Evolutionary conservation across 2,797 vertebrate genomes (phyloP).

Genomic region (Sparidentex hasta): DNA sequence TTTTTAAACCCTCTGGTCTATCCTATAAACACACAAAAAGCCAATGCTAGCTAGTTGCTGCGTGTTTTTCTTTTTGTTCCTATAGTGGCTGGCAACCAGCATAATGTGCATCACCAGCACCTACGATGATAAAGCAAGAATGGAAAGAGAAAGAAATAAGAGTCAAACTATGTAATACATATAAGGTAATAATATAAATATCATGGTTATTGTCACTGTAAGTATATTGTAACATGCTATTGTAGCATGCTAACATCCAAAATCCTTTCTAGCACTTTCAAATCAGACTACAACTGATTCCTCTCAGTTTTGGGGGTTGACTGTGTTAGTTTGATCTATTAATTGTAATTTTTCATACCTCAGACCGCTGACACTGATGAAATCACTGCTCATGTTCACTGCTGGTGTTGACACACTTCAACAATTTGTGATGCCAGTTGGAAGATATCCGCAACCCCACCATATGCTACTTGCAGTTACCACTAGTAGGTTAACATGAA

Average conservation of each 20-base stretch:
- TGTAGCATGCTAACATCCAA: not conserved
- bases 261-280: not conserved
- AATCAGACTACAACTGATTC: not conserved
- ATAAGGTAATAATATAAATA: too few relatives aligned
- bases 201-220: too few relatives aligned
- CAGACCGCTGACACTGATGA: not conserved
- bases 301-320: not conserved
- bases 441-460: conserved; percentile 17
- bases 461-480: conserved; percentile 49
- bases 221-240: too few relatives aligned
- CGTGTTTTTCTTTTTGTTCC: too few relatives aligned
- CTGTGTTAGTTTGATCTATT: not conserved
- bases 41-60: not conserved
- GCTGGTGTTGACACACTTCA: conserved; percentile 3
- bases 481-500: conserved; percentile 30
- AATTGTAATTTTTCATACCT: not conserved
- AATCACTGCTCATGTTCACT: not conserved
- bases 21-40: not conserved
- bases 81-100: too few relatives aligned
- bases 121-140: too few relatives aligned
- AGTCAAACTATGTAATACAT: too few relatives aligned
- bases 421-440: conserved; percentile 13
- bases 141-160: not conserved
- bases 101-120: too few relatives aligned
- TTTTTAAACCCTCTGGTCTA: not conserved